Conservation (phyloP, 2,888 invertebrate species). For the Hirudinaria manillensis region DNA sequence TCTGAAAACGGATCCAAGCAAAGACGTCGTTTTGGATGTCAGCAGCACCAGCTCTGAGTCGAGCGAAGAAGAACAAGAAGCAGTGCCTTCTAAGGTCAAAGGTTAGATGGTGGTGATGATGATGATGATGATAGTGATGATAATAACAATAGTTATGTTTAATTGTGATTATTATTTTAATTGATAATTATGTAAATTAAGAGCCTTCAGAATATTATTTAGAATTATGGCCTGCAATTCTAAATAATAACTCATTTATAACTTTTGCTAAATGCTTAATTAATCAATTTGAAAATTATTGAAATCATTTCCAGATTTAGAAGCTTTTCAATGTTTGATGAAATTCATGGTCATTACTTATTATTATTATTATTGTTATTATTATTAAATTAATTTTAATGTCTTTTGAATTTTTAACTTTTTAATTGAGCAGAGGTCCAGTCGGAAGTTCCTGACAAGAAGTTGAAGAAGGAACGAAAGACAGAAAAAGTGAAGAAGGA, state of each 20-base stretch:
- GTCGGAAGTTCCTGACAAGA: not conserved
- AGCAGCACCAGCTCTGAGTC: slow-evolving; percentile 89
- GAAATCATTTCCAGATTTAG: too few species aligned
- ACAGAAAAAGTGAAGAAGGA: not conserved
- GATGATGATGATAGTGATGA: not conserved
- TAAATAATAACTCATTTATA: too few species aligned
- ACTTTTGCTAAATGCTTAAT: too few species aligned
- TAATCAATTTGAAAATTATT: too few species aligned
- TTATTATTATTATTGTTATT: too few species aligned
- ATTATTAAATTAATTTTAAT: too few species aligned
- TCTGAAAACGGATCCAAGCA: slow-evolving; percentile 83
- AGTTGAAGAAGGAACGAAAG: not conserved
- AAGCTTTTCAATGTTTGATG: too few species aligned
- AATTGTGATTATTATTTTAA: not conserved
- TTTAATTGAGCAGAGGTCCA: not conserved
- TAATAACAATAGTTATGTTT: too few species aligned
- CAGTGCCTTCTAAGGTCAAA: not conserved
- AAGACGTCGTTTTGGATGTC: slow-evolving; percentile 79
- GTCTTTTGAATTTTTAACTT: not conserved
- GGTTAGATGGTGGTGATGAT: not conserved
- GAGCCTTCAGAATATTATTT: too few species aligned
- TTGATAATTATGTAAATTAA: too few species aligned
- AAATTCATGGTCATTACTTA: too few species aligned
- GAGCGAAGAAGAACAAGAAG: slow-evolving; percentile 57
- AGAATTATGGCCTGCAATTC: too few species aligned